A percentile compares a stretch with the other conserved stretches of the same genome.
These are phyloP conservation scores for Blastobasis adustella DNA, from an alignment of 2,888 invertebrate species.

Conservation along the genomic window DNA sequence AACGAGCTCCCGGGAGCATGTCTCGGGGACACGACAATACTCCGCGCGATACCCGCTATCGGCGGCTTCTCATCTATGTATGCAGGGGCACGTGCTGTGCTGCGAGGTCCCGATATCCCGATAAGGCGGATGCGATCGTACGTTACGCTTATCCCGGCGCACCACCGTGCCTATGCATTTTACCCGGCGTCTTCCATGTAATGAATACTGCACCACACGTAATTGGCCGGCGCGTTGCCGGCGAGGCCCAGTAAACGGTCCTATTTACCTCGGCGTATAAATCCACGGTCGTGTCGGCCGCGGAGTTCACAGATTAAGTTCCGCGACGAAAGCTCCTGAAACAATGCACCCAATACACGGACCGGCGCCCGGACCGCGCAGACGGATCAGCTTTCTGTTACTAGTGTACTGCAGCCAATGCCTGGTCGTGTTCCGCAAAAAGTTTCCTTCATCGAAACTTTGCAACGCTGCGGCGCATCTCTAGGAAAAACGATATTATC, in stretches of 20 bases:
- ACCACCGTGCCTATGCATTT: slow-evolving; percentile 46
- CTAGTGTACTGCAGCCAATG: slow-evolving; percentile 4
- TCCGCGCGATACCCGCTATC: slow-evolving; percentile 47
- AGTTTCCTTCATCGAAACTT: slow-evolving; percentile 1
- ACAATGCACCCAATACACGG: slow-evolving; percentile 25
- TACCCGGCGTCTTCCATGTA: slow-evolving; percentile 44
- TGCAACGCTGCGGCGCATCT: slow-evolving; percentile 6
- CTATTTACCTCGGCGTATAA: slow-evolving; percentile 28
- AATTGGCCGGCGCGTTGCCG: slow-evolving; percentile 44
- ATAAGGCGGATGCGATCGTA: slow-evolving; percentile 54
- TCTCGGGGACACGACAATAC: slow-evolving; percentile 41
- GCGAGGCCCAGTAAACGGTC: slow-evolving; percentile 36
- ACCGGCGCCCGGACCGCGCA: too few relatives aligned
- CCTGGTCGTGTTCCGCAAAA: slow-evolving; percentile 3
- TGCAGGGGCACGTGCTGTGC: slow-evolving; percentile 57
- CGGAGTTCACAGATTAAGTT: slow-evolving; percentile 17
- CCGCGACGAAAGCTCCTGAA: slow-evolving; percentile 15
- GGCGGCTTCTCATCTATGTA: slow-evolving; percentile 39
- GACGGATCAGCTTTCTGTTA: not conserved
- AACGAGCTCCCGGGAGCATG: slow-evolving; percentile 31
- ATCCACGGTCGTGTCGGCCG: slow-evolving; percentile 18
- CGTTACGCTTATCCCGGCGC: slow-evolving; percentile 50
- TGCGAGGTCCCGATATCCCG: slow-evolving; percentile 43
- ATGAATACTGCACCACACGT: slow-evolving; percentile 54
- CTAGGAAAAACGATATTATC: slow-evolving; percentile 27